These are phyloP conservation scores for Geodia barretti DNA, from an alignment of 37 sponge, comb jelly and placozoan genomes.

Conservation along the genomic window DNA sequence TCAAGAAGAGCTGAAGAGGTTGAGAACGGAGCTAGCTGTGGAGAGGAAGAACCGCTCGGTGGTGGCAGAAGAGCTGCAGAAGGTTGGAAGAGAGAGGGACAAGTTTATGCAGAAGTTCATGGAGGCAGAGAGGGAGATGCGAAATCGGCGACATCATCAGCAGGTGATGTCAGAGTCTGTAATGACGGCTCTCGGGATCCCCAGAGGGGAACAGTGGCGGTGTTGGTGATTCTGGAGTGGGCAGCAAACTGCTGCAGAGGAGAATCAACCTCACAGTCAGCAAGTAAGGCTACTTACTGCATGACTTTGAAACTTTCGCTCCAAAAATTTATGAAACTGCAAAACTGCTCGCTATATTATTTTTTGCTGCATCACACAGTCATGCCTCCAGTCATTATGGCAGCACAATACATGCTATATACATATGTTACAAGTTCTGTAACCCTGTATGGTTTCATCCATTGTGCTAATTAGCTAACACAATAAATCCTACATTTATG, in stretches of 20 bases:
- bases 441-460: too few species aligned
- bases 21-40: neutral
- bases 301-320: too few species aligned
- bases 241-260: too few species aligned
- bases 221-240: neutral
- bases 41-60: neutral
- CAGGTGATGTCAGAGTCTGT: neutral
- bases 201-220: neutral
- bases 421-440: too few species aligned
- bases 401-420: too few species aligned
- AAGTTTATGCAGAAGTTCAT: slow-evolving; percentile 25
- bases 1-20: neutral
- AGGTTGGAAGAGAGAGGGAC: slow-evolving; percentile 19
- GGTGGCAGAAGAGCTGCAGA: neutral
- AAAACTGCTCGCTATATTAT: too few species aligned
- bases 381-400: too few species aligned
- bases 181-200: neutral
- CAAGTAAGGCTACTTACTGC: too few species aligned
- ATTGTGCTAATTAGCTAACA: too few species aligned
- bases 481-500: too few species aligned
- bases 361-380: too few species aligned
- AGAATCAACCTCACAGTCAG: neutral
- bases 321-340: too few species aligned
- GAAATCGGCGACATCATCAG: slow-evolving; percentile 5
- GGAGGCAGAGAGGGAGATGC: slow-evolving; percentile 60